Percentiles rank a stretch among this genome's conserved stretches.
These are phyloP conservation scores for Netelia virgata DNA, from an alignment of 2,888 invertebrate species.

Conservation along the genomic window DNA sequence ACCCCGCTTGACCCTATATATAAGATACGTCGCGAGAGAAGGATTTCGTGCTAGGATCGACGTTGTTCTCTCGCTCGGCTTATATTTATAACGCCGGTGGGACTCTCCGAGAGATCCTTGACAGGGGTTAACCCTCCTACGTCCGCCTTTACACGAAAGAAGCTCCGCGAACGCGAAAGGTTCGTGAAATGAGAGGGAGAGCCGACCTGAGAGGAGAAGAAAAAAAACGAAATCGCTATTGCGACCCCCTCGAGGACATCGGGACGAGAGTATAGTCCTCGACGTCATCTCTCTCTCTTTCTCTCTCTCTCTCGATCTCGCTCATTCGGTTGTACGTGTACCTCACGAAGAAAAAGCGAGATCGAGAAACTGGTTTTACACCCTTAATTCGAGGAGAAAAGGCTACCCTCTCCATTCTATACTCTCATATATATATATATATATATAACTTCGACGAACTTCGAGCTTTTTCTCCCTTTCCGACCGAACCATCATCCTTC, in stretches of 20 bases:
- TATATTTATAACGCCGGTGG: slow-evolving; percentile 65
- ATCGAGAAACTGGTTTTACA: slow-evolving; percentile 51
- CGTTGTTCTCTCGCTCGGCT: slow-evolving; percentile 44
- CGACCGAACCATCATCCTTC: background rate
- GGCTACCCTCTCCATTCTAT: slow-evolving; percentile 32
- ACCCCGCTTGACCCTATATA: background rate
- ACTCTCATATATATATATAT: background rate
- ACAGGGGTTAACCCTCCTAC: slow-evolving; percentile 18
- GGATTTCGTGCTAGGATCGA: slow-evolving; percentile 34
- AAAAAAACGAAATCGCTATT: slow-evolving; percentile 42
- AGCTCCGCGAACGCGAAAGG: slow-evolving; percentile 29
- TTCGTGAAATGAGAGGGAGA: slow-evolving; percentile 6
- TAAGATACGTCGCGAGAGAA: background rate
- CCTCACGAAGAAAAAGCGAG: slow-evolving; percentile 22
- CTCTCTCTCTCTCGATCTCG: background rate
- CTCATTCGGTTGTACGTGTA: slow-evolving; percentile 18
- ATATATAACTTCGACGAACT: slow-evolving; percentile 1
- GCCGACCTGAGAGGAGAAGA: background rate
- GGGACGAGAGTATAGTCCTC: background rate
- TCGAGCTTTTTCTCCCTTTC: slow-evolving; percentile 16
- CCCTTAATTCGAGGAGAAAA: slow-evolving; percentile 52
- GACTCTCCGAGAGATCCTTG: slow-evolving; percentile 57
- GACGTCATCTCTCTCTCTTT: too few relatives aligned
- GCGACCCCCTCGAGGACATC: slow-evolving; percentile 58
- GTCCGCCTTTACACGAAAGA: slow-evolving; percentile 3